phyloP scores from a whole-genome alignment of 2,888 invertebrate genomes.

The Electrophaes corylata region DNA sequence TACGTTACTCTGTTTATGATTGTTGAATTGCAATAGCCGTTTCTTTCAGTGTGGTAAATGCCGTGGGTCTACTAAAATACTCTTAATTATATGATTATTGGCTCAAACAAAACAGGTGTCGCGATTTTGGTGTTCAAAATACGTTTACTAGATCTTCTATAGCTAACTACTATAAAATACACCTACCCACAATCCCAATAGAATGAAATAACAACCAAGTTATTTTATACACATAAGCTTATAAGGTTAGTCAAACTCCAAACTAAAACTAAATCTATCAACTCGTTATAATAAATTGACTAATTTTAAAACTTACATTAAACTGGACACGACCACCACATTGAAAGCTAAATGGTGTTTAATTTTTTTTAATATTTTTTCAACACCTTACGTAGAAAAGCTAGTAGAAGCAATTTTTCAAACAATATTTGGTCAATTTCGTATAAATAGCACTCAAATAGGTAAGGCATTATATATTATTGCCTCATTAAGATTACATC shows the following conservation, averaged over 20 bases:
- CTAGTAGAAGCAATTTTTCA: conserved; percentile 60
- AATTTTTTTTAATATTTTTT: conserved; percentile 52
- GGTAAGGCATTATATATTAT: conserved; percentile 65
- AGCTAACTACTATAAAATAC: conserved; percentile 45
- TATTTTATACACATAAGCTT: conserved; percentile 72
- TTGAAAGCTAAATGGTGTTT: conserved; percentile 47
- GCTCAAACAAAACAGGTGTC: conserved; percentile 18
- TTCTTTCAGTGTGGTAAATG: not conserved
- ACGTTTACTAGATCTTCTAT: conserved; percentile 22
- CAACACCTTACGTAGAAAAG: conserved; percentile 68
- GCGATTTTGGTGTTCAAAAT: conserved; percentile 26
- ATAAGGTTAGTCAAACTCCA: conserved; percentile 60
- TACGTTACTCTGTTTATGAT: conserved; percentile 8
- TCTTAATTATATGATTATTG: conserved; percentile 8
- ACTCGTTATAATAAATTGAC: conserved; percentile 70
- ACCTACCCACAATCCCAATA: conserved; percentile 72
- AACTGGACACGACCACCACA: conserved; percentile 67
- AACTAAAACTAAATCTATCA: conserved; percentile 64
- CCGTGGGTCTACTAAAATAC: not conserved
- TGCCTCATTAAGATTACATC: conserved; percentile 64
- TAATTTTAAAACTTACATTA: conserved; percentile 72
- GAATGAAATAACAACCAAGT: conserved; percentile 63
- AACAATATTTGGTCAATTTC: conserved; percentile 72
- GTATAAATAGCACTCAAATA: conserved; percentile 59
- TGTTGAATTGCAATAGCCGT: not conserved